These are phyloP conservation scores for Erebia aethiops DNA, from an alignment of 2,888 invertebrate genomes.

Conservation along the genomic window DNA sequence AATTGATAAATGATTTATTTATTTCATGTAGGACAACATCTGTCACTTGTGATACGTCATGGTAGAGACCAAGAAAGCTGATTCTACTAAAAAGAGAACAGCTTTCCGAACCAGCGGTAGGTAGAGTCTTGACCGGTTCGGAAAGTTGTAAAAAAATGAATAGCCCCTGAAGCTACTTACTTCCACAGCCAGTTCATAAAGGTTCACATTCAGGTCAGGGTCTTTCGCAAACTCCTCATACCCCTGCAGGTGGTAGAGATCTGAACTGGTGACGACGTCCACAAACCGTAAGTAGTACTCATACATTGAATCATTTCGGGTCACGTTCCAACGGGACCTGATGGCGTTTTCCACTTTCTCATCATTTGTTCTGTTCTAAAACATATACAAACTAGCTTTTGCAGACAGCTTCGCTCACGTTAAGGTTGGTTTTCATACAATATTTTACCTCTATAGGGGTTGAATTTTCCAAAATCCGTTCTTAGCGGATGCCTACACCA, in stretches of 20 bases:
- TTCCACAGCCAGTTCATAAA: slow-evolving; percentile 54
- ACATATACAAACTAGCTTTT: not conserved
- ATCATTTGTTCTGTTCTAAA: slow-evolving; percentile 61
- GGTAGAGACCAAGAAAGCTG: too few relatives aligned
- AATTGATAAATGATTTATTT: too few relatives aligned
- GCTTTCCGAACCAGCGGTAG: too few relatives aligned
- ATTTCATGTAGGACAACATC: too few relatives aligned
- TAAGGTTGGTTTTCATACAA: not conserved
- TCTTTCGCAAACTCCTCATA: slow-evolving; percentile 64
- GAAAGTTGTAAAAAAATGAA: not conserved
- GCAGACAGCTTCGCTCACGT: too few relatives aligned
- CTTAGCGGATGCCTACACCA: too few relatives aligned
- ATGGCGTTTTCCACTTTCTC: slow-evolving; percentile 55
- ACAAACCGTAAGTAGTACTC: slow-evolving; percentile 68
- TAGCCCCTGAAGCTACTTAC: not conserved
- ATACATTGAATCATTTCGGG: slow-evolving; percentile 54
- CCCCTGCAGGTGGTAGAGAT: slow-evolving; percentile 60
- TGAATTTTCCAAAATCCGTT: too few relatives aligned
- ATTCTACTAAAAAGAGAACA: too few relatives aligned
- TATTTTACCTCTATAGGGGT: too few relatives aligned
- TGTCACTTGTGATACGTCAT: too few relatives aligned
- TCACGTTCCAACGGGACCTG: slow-evolving; percentile 57
- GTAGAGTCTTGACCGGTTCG: too few relatives aligned
- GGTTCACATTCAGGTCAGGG: slow-evolving; percentile 56
- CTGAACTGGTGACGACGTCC: slow-evolving; percentile 62